Percentiles rank a stretch among this genome's conserved stretches.
Evolutionary conservation across 2,888 invertebrate species (phyloP).

Genomic region (Drosophila affinis): DNA sequence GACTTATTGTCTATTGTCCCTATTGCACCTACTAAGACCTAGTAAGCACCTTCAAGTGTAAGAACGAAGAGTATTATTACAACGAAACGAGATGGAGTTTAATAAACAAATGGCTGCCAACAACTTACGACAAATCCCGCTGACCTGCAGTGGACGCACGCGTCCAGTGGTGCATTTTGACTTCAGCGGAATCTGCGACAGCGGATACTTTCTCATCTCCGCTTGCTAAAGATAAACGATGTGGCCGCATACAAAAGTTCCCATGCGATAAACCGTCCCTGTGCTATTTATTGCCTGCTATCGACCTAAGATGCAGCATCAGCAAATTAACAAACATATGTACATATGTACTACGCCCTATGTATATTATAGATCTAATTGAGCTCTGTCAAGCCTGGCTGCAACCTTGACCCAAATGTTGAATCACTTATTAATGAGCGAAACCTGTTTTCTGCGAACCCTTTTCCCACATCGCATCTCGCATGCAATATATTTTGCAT

Average conservation of each 20-base stretch:
- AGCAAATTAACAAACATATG: constrained; percentile 4
- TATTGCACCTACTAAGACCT: too few species aligned
- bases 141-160: constrained; percentile 99
- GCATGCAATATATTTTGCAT: constrained; percentile 57
- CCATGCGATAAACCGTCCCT: constrained; percentile 46
- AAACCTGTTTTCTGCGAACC: constrained; percentile 75
- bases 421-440: constrained; percentile 49
- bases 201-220: constrained; percentile 97
- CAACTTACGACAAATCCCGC: constrained; percentile 92
- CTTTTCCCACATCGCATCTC: constrained; percentile 55
- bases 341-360: too few species aligned
- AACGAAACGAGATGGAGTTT: constrained; percentile 1
- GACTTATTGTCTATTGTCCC: too few species aligned
- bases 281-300: constrained; percentile 38
- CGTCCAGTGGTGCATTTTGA: constrained; percentile 98
- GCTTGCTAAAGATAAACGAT: constrained; percentile 96
- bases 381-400: constrained; percentile 66
- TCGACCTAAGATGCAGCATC: constrained; percentile 30
- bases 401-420: constrained; percentile 75
- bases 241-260: constrained; percentile 8
- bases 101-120: constrained; percentile 63
- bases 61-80: constrained; percentile 26
- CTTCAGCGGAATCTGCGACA: constrained; percentile 96
- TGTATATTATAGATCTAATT: constrained; percentile 31
- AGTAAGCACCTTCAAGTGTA: constrained; percentile 31